phyloP scores from a whole-genome alignment of 2,113 vertebrate genomes.

The Sinocyclocheilus rhinocerous region DNA sequence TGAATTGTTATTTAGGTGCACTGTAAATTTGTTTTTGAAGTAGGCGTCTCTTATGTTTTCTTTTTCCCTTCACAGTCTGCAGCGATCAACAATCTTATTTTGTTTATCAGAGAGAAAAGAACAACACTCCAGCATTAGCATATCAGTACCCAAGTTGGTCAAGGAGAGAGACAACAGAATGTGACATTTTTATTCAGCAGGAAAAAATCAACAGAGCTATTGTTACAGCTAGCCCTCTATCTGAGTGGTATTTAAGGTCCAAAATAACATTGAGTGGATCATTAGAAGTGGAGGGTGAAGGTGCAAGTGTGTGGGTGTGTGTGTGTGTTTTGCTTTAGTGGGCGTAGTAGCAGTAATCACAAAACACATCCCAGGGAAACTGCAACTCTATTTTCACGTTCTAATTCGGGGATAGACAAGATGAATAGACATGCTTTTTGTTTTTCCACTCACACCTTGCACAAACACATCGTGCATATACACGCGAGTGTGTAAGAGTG shows the following conservation, averaged over 20 bases:
- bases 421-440: slow-evolving; percentile 49
- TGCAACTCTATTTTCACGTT: slow-evolving; percentile 42
- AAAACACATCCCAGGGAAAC: slow-evolving; percentile 27
- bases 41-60: not conserved
- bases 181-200: slow-evolving; percentile 49
- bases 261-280: slow-evolving; percentile 24
- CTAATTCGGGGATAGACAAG: slow-evolving; percentile 47
- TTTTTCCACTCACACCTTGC: slow-evolving; percentile 19
- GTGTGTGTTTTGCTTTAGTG: slow-evolving; percentile 21
- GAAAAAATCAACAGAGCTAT: not conserved
- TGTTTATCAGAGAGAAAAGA: slow-evolving; percentile 2
- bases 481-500: slow-evolving; percentile 40
- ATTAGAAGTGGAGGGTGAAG: not conserved
- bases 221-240: not conserved
- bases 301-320: slow-evolving; percentile 6
- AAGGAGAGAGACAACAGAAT: slow-evolving; percentile 17
- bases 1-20: slow-evolving; percentile 3
- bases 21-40: slow-evolving; percentile 4
- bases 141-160: slow-evolving; percentile 30
- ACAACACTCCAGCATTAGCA: slow-evolving; percentile 18
- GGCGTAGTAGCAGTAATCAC: slow-evolving; percentile 31
- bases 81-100: slow-evolving; percentile 13
- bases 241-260: slow-evolving; percentile 5
- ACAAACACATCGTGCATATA: slow-evolving; percentile 31
- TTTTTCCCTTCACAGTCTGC: not conserved